Conservation (phyloP, 2,113 vertebrate species). For the Pachyramphus minor region DNA sequence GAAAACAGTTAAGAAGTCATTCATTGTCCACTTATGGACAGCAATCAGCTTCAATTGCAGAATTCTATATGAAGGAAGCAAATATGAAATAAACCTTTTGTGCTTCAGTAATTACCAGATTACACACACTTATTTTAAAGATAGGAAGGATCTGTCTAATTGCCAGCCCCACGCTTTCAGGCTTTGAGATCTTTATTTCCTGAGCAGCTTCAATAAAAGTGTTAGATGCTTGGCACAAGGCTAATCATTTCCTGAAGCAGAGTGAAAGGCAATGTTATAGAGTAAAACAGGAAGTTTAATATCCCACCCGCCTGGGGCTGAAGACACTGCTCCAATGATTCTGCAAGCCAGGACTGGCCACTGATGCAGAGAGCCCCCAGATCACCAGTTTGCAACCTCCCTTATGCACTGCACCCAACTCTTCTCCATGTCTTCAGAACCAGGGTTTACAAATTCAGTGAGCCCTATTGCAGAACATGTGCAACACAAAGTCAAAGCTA, state of each 20-base stretch:
- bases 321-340: background rate
- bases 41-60: background rate
- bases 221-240: background rate
- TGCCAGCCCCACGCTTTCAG: background rate
- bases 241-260: background rate
- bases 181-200: background rate
- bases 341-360: background rate
- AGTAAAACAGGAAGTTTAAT: background rate
- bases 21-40: background rate
- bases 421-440: background rate
- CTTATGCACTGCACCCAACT: background rate
- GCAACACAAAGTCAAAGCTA: background rate
- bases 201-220: background rate
- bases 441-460: background rate
- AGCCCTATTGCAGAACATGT: background rate
- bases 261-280: background rate
- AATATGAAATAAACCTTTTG: background rate
- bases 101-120: background rate
- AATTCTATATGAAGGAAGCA: background rate
- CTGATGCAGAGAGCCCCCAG: background rate
- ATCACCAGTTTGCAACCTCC: accelerated
- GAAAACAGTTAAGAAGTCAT: background rate
- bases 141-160: background rate
- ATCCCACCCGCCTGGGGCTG: background rate
- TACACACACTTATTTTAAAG: background rate